phyloP scores from a whole-genome alignment of 2,113 vertebrate species.

The Oryzias javanicus region DNA sequence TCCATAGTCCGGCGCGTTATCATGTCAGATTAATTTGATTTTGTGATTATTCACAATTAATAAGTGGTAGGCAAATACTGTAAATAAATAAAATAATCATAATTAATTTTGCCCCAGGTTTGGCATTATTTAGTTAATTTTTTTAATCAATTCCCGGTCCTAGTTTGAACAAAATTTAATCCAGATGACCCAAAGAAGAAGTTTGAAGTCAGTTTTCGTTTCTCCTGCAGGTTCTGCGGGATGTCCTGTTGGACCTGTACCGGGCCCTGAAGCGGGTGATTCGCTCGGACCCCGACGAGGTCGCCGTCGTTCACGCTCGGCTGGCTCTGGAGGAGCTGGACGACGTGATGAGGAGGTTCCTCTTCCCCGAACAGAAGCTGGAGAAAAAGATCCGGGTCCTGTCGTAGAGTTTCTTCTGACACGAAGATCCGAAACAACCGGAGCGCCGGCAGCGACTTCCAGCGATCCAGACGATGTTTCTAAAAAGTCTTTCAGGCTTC shows the following conservation, averaged over 20 bases:
- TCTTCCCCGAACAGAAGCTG: constrained; percentile 86
- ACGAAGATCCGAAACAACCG: neutral
- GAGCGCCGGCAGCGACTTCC: too few relatives aligned
- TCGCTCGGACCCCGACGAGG: constrained; percentile 74
- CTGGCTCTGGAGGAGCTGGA: constrained; percentile 91
- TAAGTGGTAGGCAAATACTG: too few relatives aligned
- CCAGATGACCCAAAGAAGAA: neutral
- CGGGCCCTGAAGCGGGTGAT: constrained; percentile 87
- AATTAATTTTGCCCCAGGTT: too few relatives aligned
- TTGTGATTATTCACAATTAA: too few relatives aligned
- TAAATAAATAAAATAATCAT: too few relatives aligned
- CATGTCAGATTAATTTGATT: too few relatives aligned
- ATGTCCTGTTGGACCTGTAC: constrained; percentile 89
- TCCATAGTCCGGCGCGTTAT: too few relatives aligned
- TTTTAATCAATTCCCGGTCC: too few relatives aligned
- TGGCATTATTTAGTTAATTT: too few relatives aligned
- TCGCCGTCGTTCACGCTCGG: constrained; percentile 85
- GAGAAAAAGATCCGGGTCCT: constrained; percentile 93
- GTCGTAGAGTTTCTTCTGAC: constrained; percentile 62
- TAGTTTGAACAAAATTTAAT: too few relatives aligned
- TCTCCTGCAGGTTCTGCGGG: constrained; percentile 74
- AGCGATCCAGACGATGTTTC: neutral
- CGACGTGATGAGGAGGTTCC: constrained; percentile 76
- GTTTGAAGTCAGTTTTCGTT: neutral
- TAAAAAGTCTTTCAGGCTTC: too few relatives aligned